Evolutionary conservation across 2,113 vertebrate genomes (phyloP).

Genomic region (Laterallus jamaicensis): DNA sequence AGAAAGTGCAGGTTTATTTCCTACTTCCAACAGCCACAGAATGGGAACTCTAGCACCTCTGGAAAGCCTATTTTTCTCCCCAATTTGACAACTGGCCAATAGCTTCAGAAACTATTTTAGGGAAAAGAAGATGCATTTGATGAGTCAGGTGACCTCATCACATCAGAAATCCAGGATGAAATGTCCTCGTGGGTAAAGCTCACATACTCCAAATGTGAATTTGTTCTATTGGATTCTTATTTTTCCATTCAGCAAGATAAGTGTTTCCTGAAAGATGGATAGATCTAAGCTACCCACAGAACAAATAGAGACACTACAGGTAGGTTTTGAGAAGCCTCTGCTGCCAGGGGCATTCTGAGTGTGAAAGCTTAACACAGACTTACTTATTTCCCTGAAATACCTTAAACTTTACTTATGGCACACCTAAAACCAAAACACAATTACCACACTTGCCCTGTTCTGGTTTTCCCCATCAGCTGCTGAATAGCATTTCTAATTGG

Average conservation of each 20-base stretch:
- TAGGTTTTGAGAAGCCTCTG: not conserved
- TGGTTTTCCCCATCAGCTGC: not conserved
- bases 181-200: not conserved
- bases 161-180: not conserved
- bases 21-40: not conserved
- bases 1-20: not conserved
- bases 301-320: not conserved
- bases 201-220: not conserved
- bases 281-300: not conserved
- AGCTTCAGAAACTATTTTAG: not conserved
- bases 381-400: not conserved
- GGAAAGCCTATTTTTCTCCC: not conserved
- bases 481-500: not conserved
- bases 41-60: not conserved
- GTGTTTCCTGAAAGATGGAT: not conserved
- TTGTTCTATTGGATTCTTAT: not conserved
- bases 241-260: not conserved
- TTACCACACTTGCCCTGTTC: not conserved
- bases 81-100: not conserved
- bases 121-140: not conserved
- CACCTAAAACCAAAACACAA: not conserved
- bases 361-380: not conserved
- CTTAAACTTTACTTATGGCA: not conserved
- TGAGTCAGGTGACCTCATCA: not conserved
- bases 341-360: not conserved